These are phyloP conservation scores for Phenganax subtilis DNA, from an alignment of 92 coral and sea anemone genomes.

Conservation along the genomic window DNA sequence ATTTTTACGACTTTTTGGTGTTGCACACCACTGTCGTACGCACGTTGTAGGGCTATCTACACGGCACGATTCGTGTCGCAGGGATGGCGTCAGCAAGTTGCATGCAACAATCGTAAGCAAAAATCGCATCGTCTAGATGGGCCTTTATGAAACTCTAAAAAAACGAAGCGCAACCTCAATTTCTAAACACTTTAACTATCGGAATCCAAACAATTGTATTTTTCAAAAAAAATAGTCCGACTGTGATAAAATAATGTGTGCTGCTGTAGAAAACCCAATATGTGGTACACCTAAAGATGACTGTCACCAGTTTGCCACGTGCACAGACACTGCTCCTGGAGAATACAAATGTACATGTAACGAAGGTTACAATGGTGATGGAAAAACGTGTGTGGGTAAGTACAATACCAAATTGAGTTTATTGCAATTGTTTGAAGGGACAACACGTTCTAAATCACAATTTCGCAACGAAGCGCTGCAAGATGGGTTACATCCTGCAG, in stretches of 20 bases:
- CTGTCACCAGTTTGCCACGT: slow-evolving; percentile 9
- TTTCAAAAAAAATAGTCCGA: too few relatives aligned
- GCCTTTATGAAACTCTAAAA: too few relatives aligned
- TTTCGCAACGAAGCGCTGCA: too few relatives aligned
- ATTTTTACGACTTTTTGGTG: slow-evolving; percentile 8
- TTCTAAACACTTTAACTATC: too few relatives aligned
- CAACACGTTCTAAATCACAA: too few relatives aligned
- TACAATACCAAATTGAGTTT: neutral
- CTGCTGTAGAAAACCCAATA: neutral
- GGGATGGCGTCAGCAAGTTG: neutral
- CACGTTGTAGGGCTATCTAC: slow-evolving; percentile 15
- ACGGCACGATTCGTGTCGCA: slow-evolving; percentile 10
- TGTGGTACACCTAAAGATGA: slow-evolving; percentile 17
- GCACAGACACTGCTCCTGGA: slow-evolving; percentile 16
- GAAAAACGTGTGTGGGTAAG: slow-evolving; percentile 38
- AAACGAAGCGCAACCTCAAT: too few relatives aligned
- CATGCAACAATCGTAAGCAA: too few relatives aligned
- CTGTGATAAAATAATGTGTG: too few relatives aligned
- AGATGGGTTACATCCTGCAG: too few relatives aligned
- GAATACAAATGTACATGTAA: slow-evolving; percentile 37
- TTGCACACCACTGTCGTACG: slow-evolving; percentile 21
- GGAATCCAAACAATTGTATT: too few relatives aligned
- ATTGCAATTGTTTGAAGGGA: neutral
- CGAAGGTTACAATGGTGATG: slow-evolving; percentile 42
- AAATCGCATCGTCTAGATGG: too few relatives aligned